Base-by-base conservation (phyloP, 2,888 invertebrate genomes). In the Drosophila ezoana region DNA sequence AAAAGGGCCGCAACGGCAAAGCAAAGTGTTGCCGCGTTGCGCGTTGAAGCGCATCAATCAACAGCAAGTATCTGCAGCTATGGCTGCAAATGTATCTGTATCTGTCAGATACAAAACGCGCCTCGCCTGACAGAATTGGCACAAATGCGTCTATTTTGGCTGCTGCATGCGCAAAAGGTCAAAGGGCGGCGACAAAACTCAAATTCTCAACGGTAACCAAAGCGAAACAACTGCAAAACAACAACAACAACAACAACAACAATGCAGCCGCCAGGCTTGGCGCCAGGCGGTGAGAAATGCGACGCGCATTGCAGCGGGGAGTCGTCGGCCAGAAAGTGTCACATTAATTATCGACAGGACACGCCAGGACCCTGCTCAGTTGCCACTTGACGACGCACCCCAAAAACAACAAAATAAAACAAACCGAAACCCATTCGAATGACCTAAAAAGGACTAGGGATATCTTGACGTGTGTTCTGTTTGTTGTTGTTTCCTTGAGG, bases 101-200 rank as follows among this genome's bases (percentile, higher is more conserved):
- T 75, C 79, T 60, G 69, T 44, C 49, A 79, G 71, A 65, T 76
- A 56, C 67, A 56, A 63, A 49, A 47, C 58, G 49, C 52, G 60
- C 52, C 72, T 59, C 45, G 82, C 49, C 64, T 83, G 83, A 84
- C 83, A 85, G 85, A 84, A 87, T 79, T 84, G 87, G 83, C 87
- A 85, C 83, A 87, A 69, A 73, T 64, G 76, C 74, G 49, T 65
- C 67, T 87, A 85, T 87, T 79, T 87, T 63, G 77, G 69, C 54
- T 63, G 51, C 59, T 28, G 72, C 58, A 59, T 49, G 69, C 54
- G 67, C 28, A 72, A 81, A 87, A 87, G 83, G 83, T 84, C 79
- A 84, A 73, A 84, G 83, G 72, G 72, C 47, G 47, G 8, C 67
- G 41, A 56, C 61, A 52, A 66, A 56, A 77, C 53, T 44, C 51